These are phyloP conservation scores for Chouioia cunea DNA, from an alignment of 2,888 invertebrate species.

Conservation along the genomic window DNA sequence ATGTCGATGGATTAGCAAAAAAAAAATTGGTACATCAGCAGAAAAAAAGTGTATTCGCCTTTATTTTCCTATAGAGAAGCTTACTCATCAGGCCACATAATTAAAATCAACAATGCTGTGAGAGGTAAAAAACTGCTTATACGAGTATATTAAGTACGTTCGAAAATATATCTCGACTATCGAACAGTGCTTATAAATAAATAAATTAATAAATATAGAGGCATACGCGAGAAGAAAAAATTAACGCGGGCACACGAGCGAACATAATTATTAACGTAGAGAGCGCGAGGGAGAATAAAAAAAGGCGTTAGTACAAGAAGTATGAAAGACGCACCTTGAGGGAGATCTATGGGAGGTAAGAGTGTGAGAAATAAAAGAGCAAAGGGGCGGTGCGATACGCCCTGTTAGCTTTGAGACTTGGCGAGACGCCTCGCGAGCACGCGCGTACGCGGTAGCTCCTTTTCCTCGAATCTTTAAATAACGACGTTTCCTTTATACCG, in stretches of 20 bases:
- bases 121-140: not conserved
- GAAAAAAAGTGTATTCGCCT: too few species aligned
- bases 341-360: too few species aligned
- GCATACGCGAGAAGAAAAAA: not conserved
- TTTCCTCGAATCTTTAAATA: conserved; percentile 38
- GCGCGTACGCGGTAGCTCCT: not conserved
- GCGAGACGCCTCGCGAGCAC: conserved; percentile 19
- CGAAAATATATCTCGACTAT: not conserved
- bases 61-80: too few species aligned
- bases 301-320: not conserved
- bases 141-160: conserved; percentile 3
- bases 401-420: conserved; percentile 34
- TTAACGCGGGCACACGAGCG: conserved; percentile 29
- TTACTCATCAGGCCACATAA: too few species aligned
- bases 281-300: conserved; percentile 7
- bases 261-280: conserved; percentile 31
- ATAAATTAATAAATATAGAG: too few species aligned
- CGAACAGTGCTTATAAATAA: not conserved
- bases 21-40: too few species aligned
- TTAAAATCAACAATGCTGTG: too few species aligned
- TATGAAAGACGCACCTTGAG: not conserved
- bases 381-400: conserved; percentile 29
- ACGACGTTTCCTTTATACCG: conserved; percentile 16
- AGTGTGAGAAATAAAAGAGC: conserved; percentile 19
- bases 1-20: too few species aligned